Evolutionary conservation across 2,888 invertebrate genomes (phyloP).

Genomic region (Papilio gigon): DNA sequence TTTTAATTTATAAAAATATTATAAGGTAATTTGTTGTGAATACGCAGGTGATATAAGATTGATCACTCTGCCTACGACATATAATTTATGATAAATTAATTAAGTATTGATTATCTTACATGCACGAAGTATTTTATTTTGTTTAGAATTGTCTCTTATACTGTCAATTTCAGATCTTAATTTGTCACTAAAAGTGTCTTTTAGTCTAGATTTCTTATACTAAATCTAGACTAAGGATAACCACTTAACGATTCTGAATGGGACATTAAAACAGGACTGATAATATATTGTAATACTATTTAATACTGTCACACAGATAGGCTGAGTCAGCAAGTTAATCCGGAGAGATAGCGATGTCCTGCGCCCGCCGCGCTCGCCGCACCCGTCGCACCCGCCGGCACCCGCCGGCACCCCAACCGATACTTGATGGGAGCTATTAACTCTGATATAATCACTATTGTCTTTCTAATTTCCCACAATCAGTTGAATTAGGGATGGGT

Average conservation of each 20-base stretch:
- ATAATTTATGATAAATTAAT: slow-evolving; percentile 1
- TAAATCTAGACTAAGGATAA: background rate
- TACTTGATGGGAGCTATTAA: slow-evolving; percentile 74
- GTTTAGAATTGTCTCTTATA: background rate
- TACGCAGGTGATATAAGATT: slow-evolving; percentile 33
- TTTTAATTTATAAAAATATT: slow-evolving; percentile 8
- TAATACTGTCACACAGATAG: slow-evolving; percentile 38
- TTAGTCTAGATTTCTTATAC: background rate
- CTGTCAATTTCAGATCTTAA: background rate
- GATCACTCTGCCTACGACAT: slow-evolving; percentile 16
- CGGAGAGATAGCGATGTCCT: slow-evolving; percentile 61
- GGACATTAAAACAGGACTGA: background rate
- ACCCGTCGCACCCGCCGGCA: background rate
- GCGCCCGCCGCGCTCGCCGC: slow-evolving; percentile 53
- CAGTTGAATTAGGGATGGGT: slow-evolving; percentile 56
- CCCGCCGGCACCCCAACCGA: slow-evolving; percentile 50
- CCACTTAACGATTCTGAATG: background rate
- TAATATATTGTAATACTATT: slow-evolving; percentile 39
- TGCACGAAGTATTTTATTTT: background rate
- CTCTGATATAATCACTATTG: slow-evolving; percentile 76
- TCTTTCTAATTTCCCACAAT: slow-evolving; percentile 79
- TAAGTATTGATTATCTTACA: background rate
- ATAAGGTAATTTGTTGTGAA: background rate
- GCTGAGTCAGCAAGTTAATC: slow-evolving; percentile 61
- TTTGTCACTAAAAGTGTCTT: background rate